Conservation (phyloP, 1,140 invertebrate species). For the Lordiphosa mommai region DNA sequence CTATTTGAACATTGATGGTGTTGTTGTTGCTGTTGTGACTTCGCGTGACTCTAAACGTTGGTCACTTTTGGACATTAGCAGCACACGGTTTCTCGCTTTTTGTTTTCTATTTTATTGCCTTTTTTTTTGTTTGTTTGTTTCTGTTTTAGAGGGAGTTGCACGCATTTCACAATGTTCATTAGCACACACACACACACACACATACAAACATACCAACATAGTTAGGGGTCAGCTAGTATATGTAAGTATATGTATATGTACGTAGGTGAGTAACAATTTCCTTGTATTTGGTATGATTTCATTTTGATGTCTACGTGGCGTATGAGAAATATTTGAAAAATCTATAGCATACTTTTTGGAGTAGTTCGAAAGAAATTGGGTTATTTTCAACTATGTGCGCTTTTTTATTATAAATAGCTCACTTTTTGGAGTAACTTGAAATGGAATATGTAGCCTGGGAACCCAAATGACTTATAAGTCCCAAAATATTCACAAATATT, state of each 20-base stretch:
- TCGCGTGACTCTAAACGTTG: constrained; percentile 67
- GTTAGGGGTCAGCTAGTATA: constrained; percentile 11
- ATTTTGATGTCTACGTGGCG: constrained; percentile 54
- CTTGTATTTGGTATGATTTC: constrained; percentile 65
- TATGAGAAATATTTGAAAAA: constrained; percentile 55
- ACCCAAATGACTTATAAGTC: too few species aligned
- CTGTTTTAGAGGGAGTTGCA: constrained; percentile 42
- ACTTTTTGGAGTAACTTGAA: too few species aligned
- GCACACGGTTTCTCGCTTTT: constrained; percentile 12
- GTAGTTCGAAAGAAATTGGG: background rate
- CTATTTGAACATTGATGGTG: constrained; percentile 23
- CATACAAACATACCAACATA: constrained; percentile 6
- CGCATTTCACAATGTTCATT: constrained; percentile 62
- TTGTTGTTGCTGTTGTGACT: constrained; percentile 49
- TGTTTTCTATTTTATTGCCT: constrained; percentile 33
- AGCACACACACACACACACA: constrained; percentile 28
- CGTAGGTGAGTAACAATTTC: constrained; percentile 34
- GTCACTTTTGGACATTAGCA: constrained; percentile 60
- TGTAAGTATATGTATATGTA: too few species aligned
- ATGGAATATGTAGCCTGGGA: too few species aligned
- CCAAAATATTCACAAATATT: too few species aligned
- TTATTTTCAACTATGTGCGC: too few species aligned
- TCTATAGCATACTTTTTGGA: background rate
- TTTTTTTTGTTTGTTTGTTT: constrained; percentile 22
- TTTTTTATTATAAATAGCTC: too few species aligned